A percentile compares a stretch with the other conserved stretches of the same genome.
These are phyloP conservation scores for Coregonus ussuriensis DNA, from an alignment of 2,797 vertebrate genomes.

Conservation along the genomic window DNA sequence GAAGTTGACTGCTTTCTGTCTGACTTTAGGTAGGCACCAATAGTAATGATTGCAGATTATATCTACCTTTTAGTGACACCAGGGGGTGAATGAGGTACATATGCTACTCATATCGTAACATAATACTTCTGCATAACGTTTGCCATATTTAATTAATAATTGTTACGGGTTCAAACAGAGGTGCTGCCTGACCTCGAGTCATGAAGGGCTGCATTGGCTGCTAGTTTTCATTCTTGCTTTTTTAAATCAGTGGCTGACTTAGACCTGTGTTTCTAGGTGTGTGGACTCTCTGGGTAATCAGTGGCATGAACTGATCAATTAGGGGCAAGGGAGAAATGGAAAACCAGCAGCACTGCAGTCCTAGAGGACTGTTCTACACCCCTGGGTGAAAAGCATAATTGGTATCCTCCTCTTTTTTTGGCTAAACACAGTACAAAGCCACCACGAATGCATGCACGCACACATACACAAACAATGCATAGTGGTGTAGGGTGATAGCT, in stretches of 20 bases:
- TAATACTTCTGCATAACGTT: background rate
- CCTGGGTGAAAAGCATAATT: background rate
- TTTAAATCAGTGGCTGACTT: background rate
- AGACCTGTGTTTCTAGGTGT: background rate
- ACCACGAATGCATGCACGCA: background rate
- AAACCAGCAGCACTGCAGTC: background rate
- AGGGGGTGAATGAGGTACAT: background rate
- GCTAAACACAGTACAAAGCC: background rate
- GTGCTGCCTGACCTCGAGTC: background rate
- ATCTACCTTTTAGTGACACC: background rate
- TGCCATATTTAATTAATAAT: background rate
- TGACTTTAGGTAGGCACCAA: background rate
- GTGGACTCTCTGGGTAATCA: background rate
- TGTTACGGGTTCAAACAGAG: background rate
- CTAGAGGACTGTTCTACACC: background rate
- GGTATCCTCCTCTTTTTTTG: background rate
- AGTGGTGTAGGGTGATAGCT: constrained; percentile 21
- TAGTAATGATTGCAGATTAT: background rate
- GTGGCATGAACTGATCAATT: background rate
- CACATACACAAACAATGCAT: background rate
- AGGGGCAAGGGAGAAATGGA: background rate
- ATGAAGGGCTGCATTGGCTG: background rate
- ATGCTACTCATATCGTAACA: background rate
- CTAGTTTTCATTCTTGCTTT: background rate
- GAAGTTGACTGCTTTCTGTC: background rate